Base-by-base conservation (phyloP, 2,888 invertebrate species). In the Rhorus exstirpatorius region DNA sequence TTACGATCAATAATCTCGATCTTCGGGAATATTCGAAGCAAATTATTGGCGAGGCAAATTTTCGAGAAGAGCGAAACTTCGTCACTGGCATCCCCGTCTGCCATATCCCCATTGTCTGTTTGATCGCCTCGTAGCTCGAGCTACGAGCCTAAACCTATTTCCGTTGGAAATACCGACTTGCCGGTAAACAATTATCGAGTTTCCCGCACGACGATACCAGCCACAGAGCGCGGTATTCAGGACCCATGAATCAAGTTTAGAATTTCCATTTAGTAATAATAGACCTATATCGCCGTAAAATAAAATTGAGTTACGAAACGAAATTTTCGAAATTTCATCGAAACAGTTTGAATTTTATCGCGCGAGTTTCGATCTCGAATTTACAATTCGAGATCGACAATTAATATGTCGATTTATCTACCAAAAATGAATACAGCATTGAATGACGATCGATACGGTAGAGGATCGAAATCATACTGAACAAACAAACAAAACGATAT, bases 171-270 rank as follows among this genome's bases (percentile, higher is more conserved):
- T 71, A 65, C 51, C 74, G 17, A 63, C 41, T 76, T 58, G 65
- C 71, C 81, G n/a, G 58, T 76, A 71, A 58, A 76, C 81, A 76
- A 81, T 81, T 81, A 81, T 70, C 71, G 76, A 49, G 58, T 67
- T 71, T 81, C 71, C 68, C 55, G 12, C 12, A 19, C 38, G 55
- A 49, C 21, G 60, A 44, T 17, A 44, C 44, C 44, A 31, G 3
- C 3, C 3, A 24, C n/a, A 55, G 41, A n/a, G n/a, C 31, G 21
- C 12, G 14, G 17, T 21, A 10, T 55, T 41, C 8, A 17, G 26
- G 38, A 70, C 14, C 41, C 53, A 61, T 61, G 51, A 24, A 51
- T 49, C 38, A 21, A 14, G 72, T 35, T 72, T 55, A 58, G 14
- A 74, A 68, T 74, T 61, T 53, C 68, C 24, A 14, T 68, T 26